Percentiles rank a stretch among this genome's conserved stretches.
Evolutionary conservation across 2,113 vertebrate species (phyloP).

Genomic region (Engystomops pustulosus): DNA sequence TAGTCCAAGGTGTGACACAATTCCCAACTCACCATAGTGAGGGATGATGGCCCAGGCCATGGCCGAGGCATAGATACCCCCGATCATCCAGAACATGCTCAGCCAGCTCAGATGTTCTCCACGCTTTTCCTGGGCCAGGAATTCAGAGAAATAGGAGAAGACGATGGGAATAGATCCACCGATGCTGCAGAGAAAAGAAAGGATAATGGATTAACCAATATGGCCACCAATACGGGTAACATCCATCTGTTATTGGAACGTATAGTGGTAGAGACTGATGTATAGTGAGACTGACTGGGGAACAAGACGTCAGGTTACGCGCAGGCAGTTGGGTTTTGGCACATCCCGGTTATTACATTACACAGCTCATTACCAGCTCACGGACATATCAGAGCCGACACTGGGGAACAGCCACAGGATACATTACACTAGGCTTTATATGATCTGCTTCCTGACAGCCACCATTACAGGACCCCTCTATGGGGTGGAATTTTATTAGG

Average conservation of each 20-base stretch:
- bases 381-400: not conserved
- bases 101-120: constrained; percentile 98
- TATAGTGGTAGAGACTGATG: no score
- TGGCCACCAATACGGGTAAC: no score
- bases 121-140: constrained; percentile 96
- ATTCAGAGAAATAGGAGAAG: constrained; percentile 98
- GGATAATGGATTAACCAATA: not conserved
- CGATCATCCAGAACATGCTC: constrained; percentile 99
- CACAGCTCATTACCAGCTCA: not conserved
- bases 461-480: no score
- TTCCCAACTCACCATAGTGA: constrained; percentile 85
- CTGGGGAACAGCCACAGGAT: no score
- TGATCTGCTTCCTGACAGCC: no score
- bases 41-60: constrained; percentile 99
- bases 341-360: not conserved
- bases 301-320: no score
- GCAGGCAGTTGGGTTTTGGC: no score
- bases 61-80: constrained; percentile 94
- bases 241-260: no score
- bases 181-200: constrained; percentile 75
- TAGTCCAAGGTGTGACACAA: no score
- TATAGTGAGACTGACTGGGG: no score
- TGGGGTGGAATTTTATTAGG: no score
- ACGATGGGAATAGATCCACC: constrained; percentile 97
- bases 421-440: no score